These are phyloP conservation scores for Callyntrura guangdongensis DNA, from an alignment of 2,888 invertebrate species.

Conservation along the genomic window DNA sequence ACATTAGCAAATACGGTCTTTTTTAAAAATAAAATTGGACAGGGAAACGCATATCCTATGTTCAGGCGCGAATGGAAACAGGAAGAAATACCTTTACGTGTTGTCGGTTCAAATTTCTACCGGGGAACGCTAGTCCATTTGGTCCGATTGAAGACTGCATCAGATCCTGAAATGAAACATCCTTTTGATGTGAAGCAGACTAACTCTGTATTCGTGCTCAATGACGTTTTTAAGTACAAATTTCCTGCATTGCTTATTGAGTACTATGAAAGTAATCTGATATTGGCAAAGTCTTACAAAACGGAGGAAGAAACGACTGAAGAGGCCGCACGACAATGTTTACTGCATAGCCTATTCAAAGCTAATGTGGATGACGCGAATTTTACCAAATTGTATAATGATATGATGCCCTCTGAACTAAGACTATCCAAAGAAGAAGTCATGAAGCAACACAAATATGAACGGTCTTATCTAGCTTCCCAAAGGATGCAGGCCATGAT, in stretches of 20 bases:
- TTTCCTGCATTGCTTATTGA: background rate
- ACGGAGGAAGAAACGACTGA: background rate
- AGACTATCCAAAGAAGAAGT: background rate
- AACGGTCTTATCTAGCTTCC: no score
- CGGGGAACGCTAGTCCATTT: background rate
- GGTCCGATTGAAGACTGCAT: background rate
- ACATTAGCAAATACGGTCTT: no score
- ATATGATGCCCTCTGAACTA: slow-evolving; percentile 6
- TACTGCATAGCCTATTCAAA: background rate
- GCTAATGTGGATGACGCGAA: background rate
- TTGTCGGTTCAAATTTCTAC: background rate
- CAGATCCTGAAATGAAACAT: background rate
- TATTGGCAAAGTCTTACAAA: background rate
- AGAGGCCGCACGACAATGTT: background rate
- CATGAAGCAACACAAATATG: background rate
- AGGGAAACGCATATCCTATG: background rate
- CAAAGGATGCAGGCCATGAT: no score
- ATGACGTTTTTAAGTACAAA: background rate
- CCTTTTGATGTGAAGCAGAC: background rate
- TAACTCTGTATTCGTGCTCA: background rate
- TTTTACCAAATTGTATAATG: background rate
- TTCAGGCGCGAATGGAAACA: background rate
- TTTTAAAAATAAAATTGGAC: no score
- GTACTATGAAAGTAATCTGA: background rate
- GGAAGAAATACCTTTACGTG: background rate